These are phyloP conservation scores for Ictalurus furcatus DNA, from an alignment of 2,113 vertebrate genomes.

Conservation along the genomic window DNA sequence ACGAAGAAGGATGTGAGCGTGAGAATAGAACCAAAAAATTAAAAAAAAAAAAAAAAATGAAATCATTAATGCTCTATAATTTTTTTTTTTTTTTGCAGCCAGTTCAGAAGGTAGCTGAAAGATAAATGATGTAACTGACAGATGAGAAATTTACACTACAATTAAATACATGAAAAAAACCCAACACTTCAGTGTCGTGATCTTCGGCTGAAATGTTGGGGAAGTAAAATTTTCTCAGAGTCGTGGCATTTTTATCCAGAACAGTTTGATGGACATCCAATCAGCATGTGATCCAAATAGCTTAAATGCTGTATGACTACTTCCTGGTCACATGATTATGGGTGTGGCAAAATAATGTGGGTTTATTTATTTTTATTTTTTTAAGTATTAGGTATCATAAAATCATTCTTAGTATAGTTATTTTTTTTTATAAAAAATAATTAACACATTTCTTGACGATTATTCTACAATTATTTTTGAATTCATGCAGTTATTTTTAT, in stretches of 20 bases:
- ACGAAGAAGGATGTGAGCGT: too few species aligned
- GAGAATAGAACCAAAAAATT: background rate
- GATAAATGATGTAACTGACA: background rate
- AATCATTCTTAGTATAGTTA: too few species aligned
- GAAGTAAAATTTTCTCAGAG: background rate
- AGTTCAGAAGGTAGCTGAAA: background rate
- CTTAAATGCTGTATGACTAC: background rate
- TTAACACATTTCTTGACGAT: too few species aligned
- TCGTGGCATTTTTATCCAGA: background rate
- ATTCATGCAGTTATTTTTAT: too few species aligned
- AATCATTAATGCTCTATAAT: background rate
- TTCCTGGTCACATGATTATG: background rate
- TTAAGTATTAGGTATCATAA: too few species aligned
- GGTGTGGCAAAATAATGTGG: background rate
- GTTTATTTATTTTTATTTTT: too few species aligned
- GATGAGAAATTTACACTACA: background rate
- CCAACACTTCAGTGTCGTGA: background rate
- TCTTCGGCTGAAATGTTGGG: background rate
- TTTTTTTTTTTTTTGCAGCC: background rate
- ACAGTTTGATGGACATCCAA: too few species aligned
- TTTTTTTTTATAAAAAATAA: too few species aligned
- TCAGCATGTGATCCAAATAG: background rate
- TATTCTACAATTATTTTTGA: too few species aligned
- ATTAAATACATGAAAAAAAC: background rate
- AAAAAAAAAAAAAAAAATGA: background rate